phyloP scores from a whole-genome alignment of 2,888 invertebrate species.

The Strigamia transsilvanica region DNA sequence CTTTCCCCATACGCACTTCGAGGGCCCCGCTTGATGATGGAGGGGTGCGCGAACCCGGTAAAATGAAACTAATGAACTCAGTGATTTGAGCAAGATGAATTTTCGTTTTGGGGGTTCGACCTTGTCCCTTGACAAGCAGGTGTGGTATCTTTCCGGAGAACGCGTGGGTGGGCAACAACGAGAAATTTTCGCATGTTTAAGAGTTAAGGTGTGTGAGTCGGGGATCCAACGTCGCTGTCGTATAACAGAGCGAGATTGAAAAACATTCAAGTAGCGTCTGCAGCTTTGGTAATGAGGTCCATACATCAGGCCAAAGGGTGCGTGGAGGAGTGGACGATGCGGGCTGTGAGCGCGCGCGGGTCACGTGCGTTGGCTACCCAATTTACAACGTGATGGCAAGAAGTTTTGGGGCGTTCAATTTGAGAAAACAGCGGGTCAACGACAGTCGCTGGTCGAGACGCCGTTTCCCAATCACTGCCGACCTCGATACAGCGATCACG shows the following conservation, averaged over 20 bases:
- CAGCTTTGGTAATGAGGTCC: conserved; percentile 10
- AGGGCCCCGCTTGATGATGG: not conserved
- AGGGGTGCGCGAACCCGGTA: conserved; percentile 22
- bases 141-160: conserved; percentile 7
- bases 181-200: conserved; percentile 1
- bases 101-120: conserved; percentile 21
- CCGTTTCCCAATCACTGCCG: conserved; percentile 15
- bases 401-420: conserved; percentile 28
- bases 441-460: conserved; percentile 30
- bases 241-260: not conserved
- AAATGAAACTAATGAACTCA: conserved; percentile 27
- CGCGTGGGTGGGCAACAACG: conserved; percentile 7
- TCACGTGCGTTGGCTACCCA: conserved; percentile 20
- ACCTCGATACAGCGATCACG: not conserved
- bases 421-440: conserved; percentile 34
- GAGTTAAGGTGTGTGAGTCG: not conserved
- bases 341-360: conserved; percentile 15
- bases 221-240: not conserved
- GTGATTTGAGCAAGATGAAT: conserved; percentile 35
- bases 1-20: not conserved
- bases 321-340: not conserved
- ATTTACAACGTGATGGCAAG: conserved; percentile 31
- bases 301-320: conserved; percentile 12
- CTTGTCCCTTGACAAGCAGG: conserved; percentile 32
- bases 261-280: conserved; percentile 28